phyloP scores from a whole-genome alignment of 1,140 invertebrate species.

The Sycophaga agraensis region DNA sequence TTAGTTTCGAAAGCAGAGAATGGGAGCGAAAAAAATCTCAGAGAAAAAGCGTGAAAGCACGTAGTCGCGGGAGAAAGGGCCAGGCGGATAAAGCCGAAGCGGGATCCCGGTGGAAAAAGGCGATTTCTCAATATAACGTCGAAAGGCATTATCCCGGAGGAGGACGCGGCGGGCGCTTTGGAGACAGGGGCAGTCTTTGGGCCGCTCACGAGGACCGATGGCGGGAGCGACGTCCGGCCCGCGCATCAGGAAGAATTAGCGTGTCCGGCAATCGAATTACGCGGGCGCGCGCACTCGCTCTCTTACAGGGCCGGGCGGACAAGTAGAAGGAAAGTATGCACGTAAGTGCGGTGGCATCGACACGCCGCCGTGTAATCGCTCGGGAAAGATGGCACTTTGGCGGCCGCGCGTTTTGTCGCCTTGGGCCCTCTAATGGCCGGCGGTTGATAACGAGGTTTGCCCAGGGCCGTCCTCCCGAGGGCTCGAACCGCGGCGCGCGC shows the following conservation, averaged over 20 bases:
- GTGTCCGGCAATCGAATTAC: conserved; percentile 34
- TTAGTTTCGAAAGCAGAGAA: no score
- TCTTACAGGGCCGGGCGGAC: conserved; percentile 9
- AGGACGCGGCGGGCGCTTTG: not conserved
- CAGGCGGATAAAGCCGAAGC: no score
- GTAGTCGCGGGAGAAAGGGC: not conserved
- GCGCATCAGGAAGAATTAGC: conserved; percentile 40
- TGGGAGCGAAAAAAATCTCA: no score
- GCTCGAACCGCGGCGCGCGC: not conserved
- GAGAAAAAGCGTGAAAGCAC: not conserved
- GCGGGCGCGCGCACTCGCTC: no score
- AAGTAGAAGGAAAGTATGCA: conserved; percentile 48
- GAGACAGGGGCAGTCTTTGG: not conserved
- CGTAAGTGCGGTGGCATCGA: conserved; percentile 45
- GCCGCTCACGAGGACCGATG: conserved; percentile 32
- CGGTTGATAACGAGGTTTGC: conserved; percentile 58
- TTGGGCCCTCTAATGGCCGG: conserved; percentile 57
- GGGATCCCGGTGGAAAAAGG: not conserved
- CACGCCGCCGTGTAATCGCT: conserved; percentile 53
- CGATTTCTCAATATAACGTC: conserved; percentile 13
- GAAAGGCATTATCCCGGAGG: not conserved
- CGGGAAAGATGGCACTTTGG: conserved; percentile 59
- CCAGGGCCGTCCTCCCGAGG: not conserved
- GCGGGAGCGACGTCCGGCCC: not conserved
- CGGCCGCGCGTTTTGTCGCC: conserved; percentile 53